Percentiles rank a stretch among this genome's conserved stretches.
These are phyloP conservation scores for Carcharodon carcharias DNA, from an alignment of 2,797 vertebrate species.

Conservation along the genomic window DNA sequence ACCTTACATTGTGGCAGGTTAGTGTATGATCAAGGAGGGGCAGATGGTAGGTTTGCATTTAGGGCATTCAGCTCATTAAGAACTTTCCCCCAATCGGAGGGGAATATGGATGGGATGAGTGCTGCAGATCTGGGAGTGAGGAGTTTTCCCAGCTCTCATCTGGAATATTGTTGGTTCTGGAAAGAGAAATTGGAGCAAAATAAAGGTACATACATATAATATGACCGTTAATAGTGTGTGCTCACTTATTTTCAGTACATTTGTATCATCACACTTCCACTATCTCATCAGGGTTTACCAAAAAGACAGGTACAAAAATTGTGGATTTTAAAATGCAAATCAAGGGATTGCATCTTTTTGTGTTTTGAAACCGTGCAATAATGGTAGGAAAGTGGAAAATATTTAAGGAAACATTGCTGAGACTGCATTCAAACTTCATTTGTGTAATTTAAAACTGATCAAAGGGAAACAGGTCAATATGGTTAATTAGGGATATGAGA, in stretches of 20 bases:
- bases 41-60: not conserved
- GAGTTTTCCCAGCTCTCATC: not conserved
- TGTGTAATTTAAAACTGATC: not conserved
- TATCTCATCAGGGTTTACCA: not conserved
- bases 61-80: not conserved
- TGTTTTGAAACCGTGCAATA: not conserved
- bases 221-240: not conserved
- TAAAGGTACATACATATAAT: not conserved
- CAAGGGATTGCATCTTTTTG: not conserved
- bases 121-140: not conserved
- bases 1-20: not conserved
- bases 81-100: not conserved
- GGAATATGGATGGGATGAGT: not conserved
- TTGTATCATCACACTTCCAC: not conserved
- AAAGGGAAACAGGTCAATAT: not conserved
- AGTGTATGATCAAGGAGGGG: not conserved
- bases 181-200: not conserved
- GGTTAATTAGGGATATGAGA: not conserved
- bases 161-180: not conserved
- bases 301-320: not conserved
- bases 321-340: not conserved
- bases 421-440: not conserved
- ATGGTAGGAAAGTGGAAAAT: not conserved
- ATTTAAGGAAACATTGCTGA: not conserved
- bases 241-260: not conserved